Base-by-base conservation (phyloP, 1,140 invertebrate genomes). In the Andricus grossulariae region DNA sequence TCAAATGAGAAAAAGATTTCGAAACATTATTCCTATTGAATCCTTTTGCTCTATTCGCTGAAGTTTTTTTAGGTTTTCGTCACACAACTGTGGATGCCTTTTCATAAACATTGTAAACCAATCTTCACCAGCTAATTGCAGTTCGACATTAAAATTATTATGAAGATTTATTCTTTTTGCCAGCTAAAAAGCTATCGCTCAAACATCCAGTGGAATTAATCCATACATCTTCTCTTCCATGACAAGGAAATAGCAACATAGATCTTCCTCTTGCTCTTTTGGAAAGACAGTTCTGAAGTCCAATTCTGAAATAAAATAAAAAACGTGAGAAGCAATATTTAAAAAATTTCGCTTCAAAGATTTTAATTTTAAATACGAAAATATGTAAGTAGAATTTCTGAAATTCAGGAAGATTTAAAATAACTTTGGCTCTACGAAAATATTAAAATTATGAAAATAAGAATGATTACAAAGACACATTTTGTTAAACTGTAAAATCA, bases 31-130 rank as follows among this genome's bases (percentile, higher is more conserved):
- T 32, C 55, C 71, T 74, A 74, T 79, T 81, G 50, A 80, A 82
- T n/a, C 75, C 70, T 52, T 32, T 51, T 15, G 73, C 72, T 39
- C 76, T 71, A 32, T 50, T 71, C 12, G 78, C 3, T 15, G 73
- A 80, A 19, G 76, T 78, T 51, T 71, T 45, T 50, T 78, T 71
- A 10, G 85, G 87, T 83, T 57, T 83, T 71, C 85, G 76, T n/a
- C 88, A n/a, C 6, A 83, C 15, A 90, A 49, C 75, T 79, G 74
- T 52, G 85, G 82, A 78, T 86, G 80, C 79, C 79, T 80, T 21
- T 70, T 60, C 72, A 80, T 73, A 82, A 86, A 86, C 21, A 60
- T 50, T 73, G 79, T 70, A 72, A 85, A 83, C 80, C 81, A 85
- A 72, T 84, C 75, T 78, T 83, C 78, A 16, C 85, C 85, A 54